A percentile compares a stretch with the other conserved stretches of the same genome.
Conservation (phyloP, 2,797 vertebrate genomes). For the Pogoniulus pusillus region DNA sequence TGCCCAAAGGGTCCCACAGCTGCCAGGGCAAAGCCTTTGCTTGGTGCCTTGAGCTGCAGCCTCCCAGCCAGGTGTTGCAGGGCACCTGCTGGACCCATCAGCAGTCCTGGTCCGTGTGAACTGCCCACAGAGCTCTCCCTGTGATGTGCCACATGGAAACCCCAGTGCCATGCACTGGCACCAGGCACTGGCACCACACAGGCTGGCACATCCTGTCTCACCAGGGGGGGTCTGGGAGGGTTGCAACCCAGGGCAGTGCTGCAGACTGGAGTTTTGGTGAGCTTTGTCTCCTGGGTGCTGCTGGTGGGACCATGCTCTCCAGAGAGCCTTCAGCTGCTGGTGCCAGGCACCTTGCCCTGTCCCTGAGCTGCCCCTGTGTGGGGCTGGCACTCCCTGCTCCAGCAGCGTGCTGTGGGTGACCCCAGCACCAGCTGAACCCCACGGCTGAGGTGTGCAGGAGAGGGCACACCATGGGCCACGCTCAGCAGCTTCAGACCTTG, state of each 20-base stretch:
- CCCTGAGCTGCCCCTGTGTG: background rate
- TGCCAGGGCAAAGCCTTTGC: no score
- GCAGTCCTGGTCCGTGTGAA: no score
- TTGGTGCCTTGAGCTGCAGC: background rate
- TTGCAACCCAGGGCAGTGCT: rapidly evolving
- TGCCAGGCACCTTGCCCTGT: background rate
- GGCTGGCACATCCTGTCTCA: background rate
- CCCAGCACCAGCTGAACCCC: rapidly evolving
- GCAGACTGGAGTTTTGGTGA: background rate
- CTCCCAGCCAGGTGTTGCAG: background rate
- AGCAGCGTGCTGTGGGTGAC: background rate
- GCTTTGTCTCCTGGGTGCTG: background rate
- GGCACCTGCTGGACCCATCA: rapidly evolving
- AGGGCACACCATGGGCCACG: rapidly evolving
- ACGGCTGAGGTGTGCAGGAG: rapidly evolving
- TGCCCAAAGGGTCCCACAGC: no score
- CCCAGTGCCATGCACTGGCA: background rate
- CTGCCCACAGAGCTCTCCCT: background rate
- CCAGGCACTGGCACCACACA: rapidly evolving
- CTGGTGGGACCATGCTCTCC: background rate
- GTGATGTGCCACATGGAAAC: background rate
- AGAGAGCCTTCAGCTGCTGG: background rate
- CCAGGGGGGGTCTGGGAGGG: background rate
- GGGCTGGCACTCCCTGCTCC: background rate
- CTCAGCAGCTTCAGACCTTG: background rate